Evolutionary conservation across 2,113 vertebrate species (phyloP), one percentile per base, ranked within the genome.

Genomic region (Colistium nudipinnis): DNA sequence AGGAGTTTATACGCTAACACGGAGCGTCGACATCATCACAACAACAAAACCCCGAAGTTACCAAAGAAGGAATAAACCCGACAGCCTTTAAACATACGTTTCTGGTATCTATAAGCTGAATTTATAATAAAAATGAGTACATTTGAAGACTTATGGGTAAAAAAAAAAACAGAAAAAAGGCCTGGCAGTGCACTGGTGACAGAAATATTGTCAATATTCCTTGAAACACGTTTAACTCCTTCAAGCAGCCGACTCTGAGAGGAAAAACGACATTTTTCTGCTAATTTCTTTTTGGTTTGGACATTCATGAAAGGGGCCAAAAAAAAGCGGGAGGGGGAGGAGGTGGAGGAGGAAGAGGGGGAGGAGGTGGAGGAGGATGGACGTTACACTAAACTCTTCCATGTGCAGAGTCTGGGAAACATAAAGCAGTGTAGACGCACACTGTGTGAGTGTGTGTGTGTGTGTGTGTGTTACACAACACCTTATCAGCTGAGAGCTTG

Each of bases 361-460:
- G n/a, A n/a, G n/a, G n/a, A n/a, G n/a, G n/a, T n/a, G n/a, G n/a
- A n/a, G n/a, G 6, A 59, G 41, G 39, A 59, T 20, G 41, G 41
- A 20, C 41, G 17, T 74, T n/a, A n/a, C n/a, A n/a, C n/a, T n/a
- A 56, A 70, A 70, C 64, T 69, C 8, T 19, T 64, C 52, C 71
- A 75, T 75, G 20, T 73, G 69, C 10, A 22, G 16, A 41, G 24
- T 11, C 56, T 55, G 24, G 31, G 28, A 45, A 57, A 60, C 48
- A 31, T 17, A 33, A 22, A 9, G 28, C 12, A 13, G n/a, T n/a
- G n/a, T n/a, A n/a, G n/a, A n/a, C n/a, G n/a, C n/a, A n/a, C n/a
- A n/a, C n/a, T n/a, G n/a, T n/a, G n/a, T 6, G 5, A 39, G 11
- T 48, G 44, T 27, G 30, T 44, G 22, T n/a, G 1, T 5, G 30